phyloP scores from a whole-genome alignment of 2,113 vertebrate genomes.

The Procavia capensis region DNA sequence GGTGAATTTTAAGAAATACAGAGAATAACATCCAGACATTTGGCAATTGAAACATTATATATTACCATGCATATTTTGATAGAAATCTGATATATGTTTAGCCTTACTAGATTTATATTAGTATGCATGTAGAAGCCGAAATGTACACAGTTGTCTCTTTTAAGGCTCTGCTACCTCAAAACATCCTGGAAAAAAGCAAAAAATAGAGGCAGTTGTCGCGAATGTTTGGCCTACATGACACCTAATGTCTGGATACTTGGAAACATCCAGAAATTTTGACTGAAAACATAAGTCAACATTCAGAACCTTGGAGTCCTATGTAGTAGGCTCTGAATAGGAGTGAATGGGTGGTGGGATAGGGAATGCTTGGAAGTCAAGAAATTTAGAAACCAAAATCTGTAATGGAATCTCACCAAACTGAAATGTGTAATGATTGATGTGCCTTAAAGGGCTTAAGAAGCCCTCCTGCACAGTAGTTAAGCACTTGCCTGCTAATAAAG shows the following conservation, averaged over 20 bases:
- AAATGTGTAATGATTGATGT: not conserved
- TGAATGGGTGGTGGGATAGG: not conserved
- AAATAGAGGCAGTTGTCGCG: not conserved
- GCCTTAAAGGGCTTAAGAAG: not conserved
- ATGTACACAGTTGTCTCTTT: not conserved
- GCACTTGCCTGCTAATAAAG: not conserved
- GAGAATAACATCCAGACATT: not conserved
- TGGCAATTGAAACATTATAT: not conserved
- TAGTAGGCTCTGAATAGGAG: not conserved
- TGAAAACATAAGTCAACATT: not conserved
- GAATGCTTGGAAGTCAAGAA: not conserved
- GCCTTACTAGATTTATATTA: conserved; percentile 16
- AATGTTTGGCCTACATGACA: not conserved
- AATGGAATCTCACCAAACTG: not conserved
- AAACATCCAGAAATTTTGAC: conserved; percentile 22
- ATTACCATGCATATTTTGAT: not conserved
- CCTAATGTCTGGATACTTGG: conserved; percentile 3
- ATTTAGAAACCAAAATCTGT: not conserved
- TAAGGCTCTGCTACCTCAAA: not conserved
- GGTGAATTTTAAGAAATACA: not conserved
- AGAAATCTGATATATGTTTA: not conserved
- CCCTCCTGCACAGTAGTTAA: not conserved
- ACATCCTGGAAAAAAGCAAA: not conserved
- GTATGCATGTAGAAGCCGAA: not conserved
- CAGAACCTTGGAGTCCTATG: not conserved